Base-by-base conservation (phyloP, 2,797 vertebrate genomes). In the Acrossocheilus fasciatus region DNA sequence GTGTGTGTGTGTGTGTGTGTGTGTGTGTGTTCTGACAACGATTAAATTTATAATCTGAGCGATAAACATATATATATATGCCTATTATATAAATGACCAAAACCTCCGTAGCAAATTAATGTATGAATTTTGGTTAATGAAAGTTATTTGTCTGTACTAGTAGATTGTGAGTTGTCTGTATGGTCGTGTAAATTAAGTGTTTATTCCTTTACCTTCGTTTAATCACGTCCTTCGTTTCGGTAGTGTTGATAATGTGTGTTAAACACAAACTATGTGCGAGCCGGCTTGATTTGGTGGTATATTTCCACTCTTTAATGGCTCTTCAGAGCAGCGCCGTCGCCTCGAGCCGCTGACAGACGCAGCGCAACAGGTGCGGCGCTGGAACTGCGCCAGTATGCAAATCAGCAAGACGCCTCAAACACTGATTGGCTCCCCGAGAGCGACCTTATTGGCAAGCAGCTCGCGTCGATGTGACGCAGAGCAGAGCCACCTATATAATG, bases 401-500 rank as follows among this genome's bases (percentile, higher is more conserved):
- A 92, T 89, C 47, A 83, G 83, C 45, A 66, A 82, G 68, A 66
- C 83, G 43, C 26, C 26, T 57, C 76, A 59, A 30, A 77, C 85
- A 80, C 73, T 87, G 64, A 95, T 92, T 95, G 94, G 94, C 88
- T 89, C 76, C 4, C n/a, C 59, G 82, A 88, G 86, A 18, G 17
- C 20, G 47, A 74, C 20, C 70, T 72, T 69, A 93, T 91, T 93
- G 93, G 93, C 18, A 57, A 73, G 84, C 54, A 1, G 12, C 17
- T 23, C n/a, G 26, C 20, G 41, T 84, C 26, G 50, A 43, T 6
- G 17, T 91, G 91, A 95, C 92, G 90, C 89, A 39, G 84, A 36
- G 62, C 75, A 41, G 2, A 30, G 8, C 39, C 75, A 41, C 52
- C 93, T 96, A 96, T 97, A 97, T 94, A 97, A 91, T 57, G 70